A percentile compares a stretch with the other conserved stretches of the same genome.
Evolutionary conservation across 2,113 vertebrate genomes (phyloP).

Genomic region (Hystrix cristata): DNA sequence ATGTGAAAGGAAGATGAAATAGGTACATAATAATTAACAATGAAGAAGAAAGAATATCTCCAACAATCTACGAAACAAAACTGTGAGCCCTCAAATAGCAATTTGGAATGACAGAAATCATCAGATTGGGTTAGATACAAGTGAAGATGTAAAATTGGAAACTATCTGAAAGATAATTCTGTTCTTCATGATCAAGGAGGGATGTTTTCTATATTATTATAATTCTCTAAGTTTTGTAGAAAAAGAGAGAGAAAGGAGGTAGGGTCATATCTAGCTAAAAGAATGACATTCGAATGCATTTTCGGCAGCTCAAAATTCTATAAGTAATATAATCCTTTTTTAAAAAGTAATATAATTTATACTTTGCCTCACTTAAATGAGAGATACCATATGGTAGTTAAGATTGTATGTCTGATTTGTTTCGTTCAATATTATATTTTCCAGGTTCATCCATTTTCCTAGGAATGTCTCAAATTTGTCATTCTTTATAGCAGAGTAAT

Average conservation of each 20-base stretch:
- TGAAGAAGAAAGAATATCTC: background rate
- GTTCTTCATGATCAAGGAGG: background rate
- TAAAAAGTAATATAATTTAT: background rate
- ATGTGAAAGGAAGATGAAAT: background rate
- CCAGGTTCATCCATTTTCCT: too few relatives aligned
- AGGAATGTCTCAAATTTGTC: too few relatives aligned
- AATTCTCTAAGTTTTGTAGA: background rate
- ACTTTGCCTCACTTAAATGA: too few relatives aligned
- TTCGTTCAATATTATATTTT: too few relatives aligned
- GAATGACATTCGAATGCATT: background rate
- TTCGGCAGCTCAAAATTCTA: background rate
- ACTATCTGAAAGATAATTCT: background rate
- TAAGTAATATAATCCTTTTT: background rate
- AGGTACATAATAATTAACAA: background rate
- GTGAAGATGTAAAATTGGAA: background rate
- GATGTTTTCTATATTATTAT: background rate
- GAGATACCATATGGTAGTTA: too few relatives aligned
- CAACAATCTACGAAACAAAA: background rate
- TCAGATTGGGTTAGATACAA: background rate
- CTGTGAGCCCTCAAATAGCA: background rate
- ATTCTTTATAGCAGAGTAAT: too few relatives aligned
- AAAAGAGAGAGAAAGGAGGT: background rate
- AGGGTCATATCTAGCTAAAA: background rate
- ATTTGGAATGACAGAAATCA: background rate
- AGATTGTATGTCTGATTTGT: too few relatives aligned